These are phyloP conservation scores for Muscicapa striata DNA, from an alignment of 2,797 vertebrate genomes.

Conservation along the genomic window DNA sequence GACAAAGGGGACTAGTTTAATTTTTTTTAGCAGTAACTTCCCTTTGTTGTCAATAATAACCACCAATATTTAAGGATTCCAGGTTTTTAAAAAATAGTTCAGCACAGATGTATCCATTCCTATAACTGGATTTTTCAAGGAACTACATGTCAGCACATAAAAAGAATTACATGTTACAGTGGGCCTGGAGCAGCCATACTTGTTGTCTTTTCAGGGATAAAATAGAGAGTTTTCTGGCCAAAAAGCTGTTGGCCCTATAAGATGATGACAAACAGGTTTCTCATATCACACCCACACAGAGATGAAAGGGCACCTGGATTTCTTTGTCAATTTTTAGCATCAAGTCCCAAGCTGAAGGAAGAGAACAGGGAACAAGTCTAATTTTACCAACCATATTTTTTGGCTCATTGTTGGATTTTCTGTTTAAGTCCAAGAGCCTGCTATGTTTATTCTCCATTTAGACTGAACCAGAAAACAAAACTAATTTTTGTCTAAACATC, in stretches of 20 bases:
- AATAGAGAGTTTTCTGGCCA: not conserved
- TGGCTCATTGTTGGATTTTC: not conserved
- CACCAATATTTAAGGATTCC: not conserved
- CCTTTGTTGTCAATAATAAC: not conserved
- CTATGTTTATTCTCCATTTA: not conserved
- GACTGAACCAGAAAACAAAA: not conserved
- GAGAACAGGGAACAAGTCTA: not conserved
- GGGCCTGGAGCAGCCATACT: not conserved
- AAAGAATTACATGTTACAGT: not conserved
- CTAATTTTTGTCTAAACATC: not conserved
- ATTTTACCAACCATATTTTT: not conserved
- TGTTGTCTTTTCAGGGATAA: not conserved
- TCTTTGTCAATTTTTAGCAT: not conserved
- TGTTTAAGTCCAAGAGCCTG: not conserved
- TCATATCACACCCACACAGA: not conserved
- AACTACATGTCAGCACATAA: not conserved
- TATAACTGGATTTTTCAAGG: not conserved
- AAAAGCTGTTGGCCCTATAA: not conserved
- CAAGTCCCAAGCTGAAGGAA: not conserved
- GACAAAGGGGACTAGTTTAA: not conserved
- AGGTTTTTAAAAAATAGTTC: not conserved
- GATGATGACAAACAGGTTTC: not conserved
- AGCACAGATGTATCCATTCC: not conserved
- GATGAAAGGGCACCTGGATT: not conserved
- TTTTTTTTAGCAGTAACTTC: not conserved